Evolutionary conservation across 2,888 invertebrate genomes (phyloP), one percentile per base, ranked within the genome.

Genomic region (Mesochorus sp.): DNA sequence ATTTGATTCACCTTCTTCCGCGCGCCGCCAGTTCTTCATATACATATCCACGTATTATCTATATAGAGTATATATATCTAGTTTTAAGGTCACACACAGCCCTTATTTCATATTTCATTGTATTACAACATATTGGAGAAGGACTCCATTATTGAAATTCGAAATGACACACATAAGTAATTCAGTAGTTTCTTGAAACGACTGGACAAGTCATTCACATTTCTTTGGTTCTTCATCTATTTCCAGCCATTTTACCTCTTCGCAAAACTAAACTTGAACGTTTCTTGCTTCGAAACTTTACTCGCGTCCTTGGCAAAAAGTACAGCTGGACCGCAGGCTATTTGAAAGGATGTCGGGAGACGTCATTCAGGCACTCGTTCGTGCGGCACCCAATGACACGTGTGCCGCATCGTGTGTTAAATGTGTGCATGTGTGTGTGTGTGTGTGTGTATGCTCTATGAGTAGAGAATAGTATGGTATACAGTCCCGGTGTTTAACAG

Each of bases 401-500:
- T 82, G 82, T 80, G 76, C 71, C 37, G 14, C 61, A 55, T 66
- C 59, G 24, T 53, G 51, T 66, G 51, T 49, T 10, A 10, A 24
- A 21, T 26, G 37, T n/a, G n/a, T n/a, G n/a, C n/a, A n/a, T n/a
- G n/a, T n/a, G n/a, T n/a, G n/a, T n/a, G n/a, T n/a, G n/a, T n/a
- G 24, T 57, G 42, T 39, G 26, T 39, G 37, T 61, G 39, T 49
- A 42, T 53, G 31, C 57, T 31, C 44, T 12, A 57, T 6, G n/a
- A n/a, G n/a, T n/a, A 34, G 19, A 53, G 53, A 68, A 68, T 57
- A 68, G 83, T 62, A 70, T 6, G 37, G 67, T 62, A 77, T 70
- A 70, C 51, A 51, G 57, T 85, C 86, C 85, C 84, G 86, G 86
- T 88, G 89, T 90, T 91, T 90, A 91, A 89, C 90, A 89, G 90